Evolutionary conservation across 2,888 invertebrate species (phyloP).

Genomic region (Coenonympha arcania): DNA sequence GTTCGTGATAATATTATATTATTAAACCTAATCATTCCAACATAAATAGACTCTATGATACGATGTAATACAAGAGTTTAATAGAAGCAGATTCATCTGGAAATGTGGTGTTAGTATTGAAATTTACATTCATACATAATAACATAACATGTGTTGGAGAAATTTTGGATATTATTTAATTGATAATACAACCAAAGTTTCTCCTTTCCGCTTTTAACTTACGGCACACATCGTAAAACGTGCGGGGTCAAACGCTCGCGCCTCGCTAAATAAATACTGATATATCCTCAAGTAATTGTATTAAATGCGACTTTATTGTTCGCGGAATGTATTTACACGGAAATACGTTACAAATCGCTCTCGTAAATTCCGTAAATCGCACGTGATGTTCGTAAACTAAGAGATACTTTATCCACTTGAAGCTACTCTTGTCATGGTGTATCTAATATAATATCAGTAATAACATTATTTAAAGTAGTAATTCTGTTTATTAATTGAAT

Average conservation of each 20-base stretch:
- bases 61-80: no score
- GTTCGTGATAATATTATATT: no score
- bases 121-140: no score
- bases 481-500: no score
- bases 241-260: slow-evolving; percentile 46
- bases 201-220: slow-evolving; percentile 17
- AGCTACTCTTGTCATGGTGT: not conserved
- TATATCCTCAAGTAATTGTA: slow-evolving; percentile 67
- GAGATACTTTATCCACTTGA: not conserved
- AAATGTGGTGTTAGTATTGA: no score
- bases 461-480: no score
- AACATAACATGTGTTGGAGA: no score
- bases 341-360: slow-evolving; percentile 48
- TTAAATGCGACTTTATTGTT: slow-evolving; percentile 69
- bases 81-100: no score
- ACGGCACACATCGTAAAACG: slow-evolving; percentile 20
- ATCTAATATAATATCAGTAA: not conserved
- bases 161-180: no score
- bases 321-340: slow-evolving; percentile 46
- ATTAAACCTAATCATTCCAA: no score
- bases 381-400: slow-evolving; percentile 27
- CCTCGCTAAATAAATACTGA: slow-evolving; percentile 66
- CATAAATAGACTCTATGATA: no score
- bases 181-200: no score
- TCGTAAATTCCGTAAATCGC: slow-evolving; percentile 36